phyloP scores from a whole-genome alignment of 2,113 vertebrate species.

The Tautogolabrus adspersus region DNA sequence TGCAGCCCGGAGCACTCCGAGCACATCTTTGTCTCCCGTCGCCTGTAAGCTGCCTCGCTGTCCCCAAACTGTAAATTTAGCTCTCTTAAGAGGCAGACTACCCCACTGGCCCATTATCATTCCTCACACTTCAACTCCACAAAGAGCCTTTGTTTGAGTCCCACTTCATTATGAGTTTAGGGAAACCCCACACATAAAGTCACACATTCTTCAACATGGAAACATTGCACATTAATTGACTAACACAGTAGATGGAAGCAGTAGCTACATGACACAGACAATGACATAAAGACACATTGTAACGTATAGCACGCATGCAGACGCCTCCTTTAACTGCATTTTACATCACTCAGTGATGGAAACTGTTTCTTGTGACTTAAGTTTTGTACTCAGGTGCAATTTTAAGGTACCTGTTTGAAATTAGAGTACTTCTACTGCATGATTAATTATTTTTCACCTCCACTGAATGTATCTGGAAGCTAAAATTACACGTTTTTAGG shows the following conservation, averaged over 20 bases:
- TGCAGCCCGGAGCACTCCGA: slow-evolving; percentile 8
- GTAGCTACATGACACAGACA: no score
- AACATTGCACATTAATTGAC: slow-evolving; percentile 3
- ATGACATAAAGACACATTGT: no score
- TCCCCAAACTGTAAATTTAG: slow-evolving; percentile 41
- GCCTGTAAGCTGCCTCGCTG: slow-evolving; percentile 14
- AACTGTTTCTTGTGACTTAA: no score
- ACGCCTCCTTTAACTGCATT: no score
- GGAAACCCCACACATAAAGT: not conserved
- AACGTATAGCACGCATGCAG: no score
- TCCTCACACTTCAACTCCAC: slow-evolving; percentile 41
- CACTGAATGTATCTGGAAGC: not conserved
- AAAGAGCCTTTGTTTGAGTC: slow-evolving; percentile 31
- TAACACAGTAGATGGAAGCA: no score
- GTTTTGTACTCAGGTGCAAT: not conserved
- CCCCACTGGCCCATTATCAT: slow-evolving; percentile 24
- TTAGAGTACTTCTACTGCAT: not conserved
- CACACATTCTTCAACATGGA: slow-evolving; percentile 4
- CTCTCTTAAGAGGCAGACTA: slow-evolving; percentile 20
- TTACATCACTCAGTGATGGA: no score
- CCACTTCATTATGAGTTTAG: slow-evolving; percentile 1
- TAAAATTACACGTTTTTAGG: not conserved
- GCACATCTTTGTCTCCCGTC: slow-evolving; percentile 24
- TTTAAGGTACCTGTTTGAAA: not conserved
- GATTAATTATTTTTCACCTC: not conserved